Evolutionary conservation across 37 sponge, comb jelly and placozoan genomes (phyloP).

Genomic region (Beroe ovata): DNA sequence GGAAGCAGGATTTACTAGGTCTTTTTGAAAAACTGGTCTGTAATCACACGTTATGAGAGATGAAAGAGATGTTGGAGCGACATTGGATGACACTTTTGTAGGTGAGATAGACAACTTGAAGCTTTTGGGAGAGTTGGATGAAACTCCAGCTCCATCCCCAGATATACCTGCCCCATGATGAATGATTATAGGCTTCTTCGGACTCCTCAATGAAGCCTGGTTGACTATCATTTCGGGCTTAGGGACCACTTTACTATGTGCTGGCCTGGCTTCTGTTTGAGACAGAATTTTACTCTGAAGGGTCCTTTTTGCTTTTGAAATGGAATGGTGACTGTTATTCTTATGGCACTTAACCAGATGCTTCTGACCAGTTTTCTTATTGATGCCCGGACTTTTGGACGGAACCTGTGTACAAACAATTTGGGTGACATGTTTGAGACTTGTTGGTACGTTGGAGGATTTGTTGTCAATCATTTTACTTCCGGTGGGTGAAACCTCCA

Average conservation of each 20-base stretch:
- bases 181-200: background rate
- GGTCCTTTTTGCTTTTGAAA: slow-evolving; percentile 13
- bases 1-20: background rate
- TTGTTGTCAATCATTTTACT: background rate
- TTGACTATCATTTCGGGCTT: background rate
- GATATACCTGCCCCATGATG: background rate
- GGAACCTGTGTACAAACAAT: background rate
- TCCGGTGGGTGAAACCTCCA: background rate
- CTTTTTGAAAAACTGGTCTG: background rate
- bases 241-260: background rate
- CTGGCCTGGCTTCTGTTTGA: background rate
- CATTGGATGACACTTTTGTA: background rate
- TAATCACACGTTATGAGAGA: background rate
- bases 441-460: background rate
- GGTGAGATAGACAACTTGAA: too few species aligned
- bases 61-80: background rate
- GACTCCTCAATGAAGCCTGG: background rate
- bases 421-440: background rate
- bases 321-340: background rate
- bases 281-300: slow-evolving; percentile 7
- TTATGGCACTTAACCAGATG: background rate
- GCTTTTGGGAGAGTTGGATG: background rate
- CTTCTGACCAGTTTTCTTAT: background rate
- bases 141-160: background rate
- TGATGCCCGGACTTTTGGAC: background rate